Percentiles rank a stretch among this genome's conserved stretches.
Conservation (phyloP, 2,888 invertebrate genomes). For the Pemphredon lugubris region DNA sequence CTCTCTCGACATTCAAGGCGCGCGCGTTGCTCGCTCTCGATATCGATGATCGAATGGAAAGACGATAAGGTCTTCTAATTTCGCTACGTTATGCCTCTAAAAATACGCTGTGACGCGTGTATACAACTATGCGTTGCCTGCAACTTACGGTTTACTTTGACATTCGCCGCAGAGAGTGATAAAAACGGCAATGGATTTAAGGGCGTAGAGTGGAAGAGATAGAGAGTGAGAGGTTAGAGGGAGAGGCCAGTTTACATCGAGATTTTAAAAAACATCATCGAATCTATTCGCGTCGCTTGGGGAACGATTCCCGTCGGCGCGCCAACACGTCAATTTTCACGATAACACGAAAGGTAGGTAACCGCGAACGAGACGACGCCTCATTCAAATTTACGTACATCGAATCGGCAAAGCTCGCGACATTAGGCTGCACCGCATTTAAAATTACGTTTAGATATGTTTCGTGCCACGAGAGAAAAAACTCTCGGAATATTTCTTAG, state of each 20-base stretch:
- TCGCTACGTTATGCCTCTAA: neutral
- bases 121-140: neutral
- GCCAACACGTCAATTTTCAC: too few relatives aligned
- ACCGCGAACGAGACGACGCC: neutral
- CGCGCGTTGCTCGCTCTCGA: neutral
- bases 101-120: neutral
- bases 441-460: slow-evolving; percentile 21
- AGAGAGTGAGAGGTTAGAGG: too few relatives aligned
- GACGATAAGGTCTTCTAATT: neutral
- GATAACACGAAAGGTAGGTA: too few relatives aligned
- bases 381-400: neutral
- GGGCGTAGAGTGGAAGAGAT: too few relatives aligned
- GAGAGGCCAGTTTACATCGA: slow-evolving; percentile 12
- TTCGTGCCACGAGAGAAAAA: slow-evolving; percentile 8
- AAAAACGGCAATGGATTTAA: too few relatives aligned
- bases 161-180: too few relatives aligned
- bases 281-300: neutral
- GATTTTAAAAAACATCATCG: slow-evolving; percentile 14
- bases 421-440: neutral
- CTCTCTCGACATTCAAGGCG: neutral
- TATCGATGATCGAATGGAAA: neutral
- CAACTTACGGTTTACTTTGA: slow-evolving; percentile 8
- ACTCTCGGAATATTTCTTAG: slow-evolving; percentile 20
- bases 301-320: too few relatives aligned
- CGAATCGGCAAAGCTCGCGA: slow-evolving; percentile 3